Conservation (phyloP, 2,113 vertebrate genomes). For the Malurus elegans region DNA sequence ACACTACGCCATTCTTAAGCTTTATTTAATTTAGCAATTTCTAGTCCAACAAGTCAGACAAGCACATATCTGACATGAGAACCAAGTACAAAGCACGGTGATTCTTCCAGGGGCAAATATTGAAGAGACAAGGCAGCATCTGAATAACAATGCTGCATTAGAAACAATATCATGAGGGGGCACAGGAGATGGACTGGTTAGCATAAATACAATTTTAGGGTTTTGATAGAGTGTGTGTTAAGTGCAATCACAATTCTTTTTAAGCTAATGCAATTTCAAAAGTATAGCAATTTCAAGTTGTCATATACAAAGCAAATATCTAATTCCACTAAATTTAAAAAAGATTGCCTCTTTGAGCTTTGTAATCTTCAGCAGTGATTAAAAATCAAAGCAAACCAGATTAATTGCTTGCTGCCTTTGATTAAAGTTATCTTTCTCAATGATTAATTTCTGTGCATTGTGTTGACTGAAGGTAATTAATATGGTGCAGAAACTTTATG, state of each 20-base stretch:
- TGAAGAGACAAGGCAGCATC: background rate
- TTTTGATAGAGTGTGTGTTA: background rate
- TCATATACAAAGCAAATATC: background rate
- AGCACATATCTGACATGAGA: background rate
- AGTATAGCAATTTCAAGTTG: background rate
- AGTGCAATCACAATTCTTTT: background rate
- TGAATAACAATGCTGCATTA: background rate
- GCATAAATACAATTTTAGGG: background rate
- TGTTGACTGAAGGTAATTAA: background rate
- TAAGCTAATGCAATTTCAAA: background rate
- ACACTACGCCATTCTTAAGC: background rate
- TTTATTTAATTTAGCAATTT: background rate
- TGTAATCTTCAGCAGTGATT: background rate
- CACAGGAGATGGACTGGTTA: too few species aligned
- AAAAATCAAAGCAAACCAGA: constrained; percentile 1
- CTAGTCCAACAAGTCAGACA: background rate
- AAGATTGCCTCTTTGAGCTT: background rate
- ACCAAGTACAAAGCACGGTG: background rate
- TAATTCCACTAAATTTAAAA: background rate
- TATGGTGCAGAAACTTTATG: background rate
- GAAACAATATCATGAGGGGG: too few species aligned
- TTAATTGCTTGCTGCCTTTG: background rate
- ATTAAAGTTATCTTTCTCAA: background rate
- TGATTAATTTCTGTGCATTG: background rate
- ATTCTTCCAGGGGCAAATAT: background rate